Evolutionary conservation across 2,888 invertebrate genomes (phyloP).

Genomic region (Strigamia crassipes): DNA sequence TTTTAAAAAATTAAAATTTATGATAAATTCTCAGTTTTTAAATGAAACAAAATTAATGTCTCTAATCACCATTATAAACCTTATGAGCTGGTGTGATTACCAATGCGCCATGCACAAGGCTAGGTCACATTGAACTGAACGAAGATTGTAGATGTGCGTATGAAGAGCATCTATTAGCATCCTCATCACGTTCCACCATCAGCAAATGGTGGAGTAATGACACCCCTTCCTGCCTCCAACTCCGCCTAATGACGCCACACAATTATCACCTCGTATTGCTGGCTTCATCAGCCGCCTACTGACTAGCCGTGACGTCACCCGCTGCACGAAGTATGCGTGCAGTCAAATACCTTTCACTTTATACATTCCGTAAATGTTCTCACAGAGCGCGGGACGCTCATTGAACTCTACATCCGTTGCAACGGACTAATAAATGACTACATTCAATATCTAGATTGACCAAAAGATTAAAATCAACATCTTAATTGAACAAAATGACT

Average conservation of each 20-base stretch:
- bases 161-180: slow-evolving; percentile 27
- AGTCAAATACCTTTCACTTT: neutral
- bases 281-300: slow-evolving; percentile 6
- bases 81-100: neutral
- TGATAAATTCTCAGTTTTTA: neutral
- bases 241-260: slow-evolving; percentile 26
- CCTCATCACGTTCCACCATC: slow-evolving; percentile 26
- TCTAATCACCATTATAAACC: neutral
- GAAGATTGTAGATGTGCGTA: slow-evolving; percentile 17
- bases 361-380: no score
- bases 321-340: neutral
- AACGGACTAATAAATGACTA: no score
- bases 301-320: neutral
- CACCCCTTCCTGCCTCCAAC: slow-evolving; percentile 30
- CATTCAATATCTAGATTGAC: no score
- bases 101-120: neutral
- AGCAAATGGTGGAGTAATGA: slow-evolving; percentile 23
- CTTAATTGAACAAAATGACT: no score
- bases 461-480: no score
- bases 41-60: neutral
- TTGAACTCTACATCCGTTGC: no score
- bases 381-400: no score
- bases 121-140: neutral
- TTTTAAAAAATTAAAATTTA: neutral
- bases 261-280: slow-evolving; percentile 23